Base-by-base conservation (phyloP, 2,888 invertebrate species). In the Amiota minor region DNA sequence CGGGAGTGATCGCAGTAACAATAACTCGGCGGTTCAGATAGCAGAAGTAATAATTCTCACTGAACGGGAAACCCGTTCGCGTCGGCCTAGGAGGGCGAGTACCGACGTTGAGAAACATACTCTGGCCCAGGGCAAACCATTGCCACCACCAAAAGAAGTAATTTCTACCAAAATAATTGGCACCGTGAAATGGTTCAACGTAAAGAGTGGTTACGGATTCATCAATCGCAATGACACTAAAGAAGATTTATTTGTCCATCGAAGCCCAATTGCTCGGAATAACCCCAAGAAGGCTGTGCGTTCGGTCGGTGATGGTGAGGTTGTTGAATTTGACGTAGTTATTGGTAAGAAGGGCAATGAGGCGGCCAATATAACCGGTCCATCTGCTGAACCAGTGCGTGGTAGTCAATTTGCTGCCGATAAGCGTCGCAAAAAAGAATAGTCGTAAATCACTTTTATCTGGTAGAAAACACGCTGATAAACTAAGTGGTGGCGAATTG, bases 231-330 rank as follows among this genome's bases (percentile, higher is more conserved):
- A 97, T 92, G 99, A 99, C 93, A 98, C 97, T 89, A 97, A 98
- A 92, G 98, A 98, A 92, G 99, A 99, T 92, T 98, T 99, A 84
- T 99, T 99, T 92, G 99, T 99, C 87, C 99, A 99, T 92, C 98
- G 98, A 92, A 90, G 90, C 77, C 99, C 99, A 89, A 98, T 99
- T 89, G 93, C 95, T 84, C 98, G 97, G 91, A 99, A 99, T 93
- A 99, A 99, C 91, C 98, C 98, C 81, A 96, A 96, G 90, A 99
- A 99, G 92, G 97, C 97, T 90, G 97, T 99, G 90, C 95, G 98
- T 90, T 98, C 98, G 91, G 98, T 99, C 85, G 98, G 98, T 87
- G 98, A 98, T 92, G 98, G 98, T 81, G 98, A 98, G 92, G 93
- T 95, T 86, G 99, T 99, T 85, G 98, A 98, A 91, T 99, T 99